phyloP scores from a whole-genome alignment of 1,140 invertebrate species.

The Cydia splendana region DNA sequence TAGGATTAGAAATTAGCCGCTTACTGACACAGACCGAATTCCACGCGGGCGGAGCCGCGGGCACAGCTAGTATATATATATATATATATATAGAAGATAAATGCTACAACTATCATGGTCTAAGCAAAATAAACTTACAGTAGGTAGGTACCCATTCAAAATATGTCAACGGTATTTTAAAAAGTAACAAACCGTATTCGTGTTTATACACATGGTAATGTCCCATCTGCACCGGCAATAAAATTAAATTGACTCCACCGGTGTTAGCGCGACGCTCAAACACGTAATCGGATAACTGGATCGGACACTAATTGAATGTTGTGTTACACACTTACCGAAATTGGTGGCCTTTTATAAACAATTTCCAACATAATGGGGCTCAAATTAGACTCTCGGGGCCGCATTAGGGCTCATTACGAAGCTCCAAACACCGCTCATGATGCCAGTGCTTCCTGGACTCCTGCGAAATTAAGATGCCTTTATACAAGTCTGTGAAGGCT shows the following conservation, averaged over 20 bases:
- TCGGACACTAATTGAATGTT: conserved; percentile 18
- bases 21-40: too few species aligned
- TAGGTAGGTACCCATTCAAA: too few species aligned
- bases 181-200: too few species aligned
- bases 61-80: too few species aligned
- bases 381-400: conserved; percentile 35
- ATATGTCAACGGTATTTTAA: too few species aligned
- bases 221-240: not conserved
- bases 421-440: conserved; percentile 35
- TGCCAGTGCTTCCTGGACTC: conserved; percentile 39
- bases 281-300: conserved; percentile 20
- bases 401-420: conserved; percentile 43
- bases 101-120: too few species aligned
- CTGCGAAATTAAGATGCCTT: conserved; percentile 29
- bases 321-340: conserved; percentile 31
- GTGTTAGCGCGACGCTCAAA: not conserved
- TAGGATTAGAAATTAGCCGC: too few species aligned
- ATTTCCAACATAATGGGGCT: conserved; percentile 40
- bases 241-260: not conserved
- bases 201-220: not conserved
- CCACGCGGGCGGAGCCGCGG: too few species aligned
- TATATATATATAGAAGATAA: too few species aligned
- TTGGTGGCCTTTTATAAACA: conserved; percentile 37
- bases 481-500: not conserved
- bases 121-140: too few species aligned